These are phyloP conservation scores for Chelonia mydas DNA, from an alignment of 2,797 vertebrate species.

Conservation along the genomic window DNA sequence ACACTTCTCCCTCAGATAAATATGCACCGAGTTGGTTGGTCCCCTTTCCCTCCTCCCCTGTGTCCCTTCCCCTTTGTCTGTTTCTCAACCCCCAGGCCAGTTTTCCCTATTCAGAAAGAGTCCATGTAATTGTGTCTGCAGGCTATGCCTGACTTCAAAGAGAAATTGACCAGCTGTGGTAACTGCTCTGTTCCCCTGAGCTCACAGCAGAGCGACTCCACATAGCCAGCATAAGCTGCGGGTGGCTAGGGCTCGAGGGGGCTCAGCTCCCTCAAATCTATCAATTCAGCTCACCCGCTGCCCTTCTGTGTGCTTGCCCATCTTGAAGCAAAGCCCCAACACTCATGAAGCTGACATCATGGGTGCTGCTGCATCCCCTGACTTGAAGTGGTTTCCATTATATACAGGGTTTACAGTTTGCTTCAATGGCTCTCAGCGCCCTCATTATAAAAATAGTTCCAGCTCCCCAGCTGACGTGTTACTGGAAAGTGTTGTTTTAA, in stretches of 20 bases:
- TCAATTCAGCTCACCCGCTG: not conserved
- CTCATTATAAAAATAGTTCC: too few species aligned
- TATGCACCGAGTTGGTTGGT: not conserved
- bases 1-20: not conserved
- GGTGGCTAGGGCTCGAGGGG: not conserved
- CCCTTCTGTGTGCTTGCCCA: not conserved
- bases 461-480: not conserved
- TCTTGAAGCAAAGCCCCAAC: not conserved
- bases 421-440: too few species aligned
- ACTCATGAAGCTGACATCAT: not conserved
- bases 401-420: too few species aligned
- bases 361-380: too few species aligned
- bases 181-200: not conserved
- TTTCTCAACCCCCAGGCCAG: not conserved
- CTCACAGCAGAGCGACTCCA: not conserved
- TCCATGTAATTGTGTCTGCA: not conserved
- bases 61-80: not conserved
- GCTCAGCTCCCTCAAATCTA: not conserved
- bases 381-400: too few species aligned
- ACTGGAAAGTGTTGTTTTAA: constrained; percentile 53
- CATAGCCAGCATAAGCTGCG: not conserved
- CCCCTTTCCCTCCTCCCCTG: not conserved
- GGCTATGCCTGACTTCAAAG: not conserved
- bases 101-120: not conserved
- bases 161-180: not conserved